A percentile compares a stretch with the other conserved stretches of the same genome.
These are phyloP conservation scores for Hyaena hyaena DNA, from an alignment of 2,113 vertebrate species.

Conservation along the genomic window DNA sequence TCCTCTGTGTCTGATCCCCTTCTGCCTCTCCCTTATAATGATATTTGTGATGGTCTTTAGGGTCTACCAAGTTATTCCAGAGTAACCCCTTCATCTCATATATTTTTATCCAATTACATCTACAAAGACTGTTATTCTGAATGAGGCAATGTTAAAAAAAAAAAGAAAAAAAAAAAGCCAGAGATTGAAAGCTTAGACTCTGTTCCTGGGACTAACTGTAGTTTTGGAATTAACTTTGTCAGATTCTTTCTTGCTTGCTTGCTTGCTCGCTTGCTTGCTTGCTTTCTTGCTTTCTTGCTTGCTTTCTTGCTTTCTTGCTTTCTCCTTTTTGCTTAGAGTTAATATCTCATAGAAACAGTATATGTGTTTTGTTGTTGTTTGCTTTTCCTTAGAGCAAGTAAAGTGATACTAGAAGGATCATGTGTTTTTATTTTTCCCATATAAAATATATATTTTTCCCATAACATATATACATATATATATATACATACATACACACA, in stretches of 20 bases:
- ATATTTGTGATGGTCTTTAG: not conserved
- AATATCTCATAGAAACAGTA: not conserved
- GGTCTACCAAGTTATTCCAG: not conserved
- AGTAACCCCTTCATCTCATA: not conserved
- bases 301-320: no score
- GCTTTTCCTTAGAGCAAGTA: not conserved
- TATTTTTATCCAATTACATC: not conserved
- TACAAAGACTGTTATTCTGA: not conserved
- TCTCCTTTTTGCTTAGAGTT: not conserved
- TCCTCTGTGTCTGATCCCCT: not conserved
- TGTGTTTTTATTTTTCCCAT: not conserved
- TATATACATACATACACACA: not conserved
- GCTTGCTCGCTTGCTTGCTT: no score
- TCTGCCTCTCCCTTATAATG: not conserved
- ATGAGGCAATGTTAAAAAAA: not conserved
- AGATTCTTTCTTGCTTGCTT: not conserved
- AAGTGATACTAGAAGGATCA: not conserved
- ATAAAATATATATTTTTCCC: not conserved
- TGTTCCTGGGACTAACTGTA: not conserved
- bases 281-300: no score
- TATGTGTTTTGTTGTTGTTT: not conserved
- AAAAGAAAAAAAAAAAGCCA: not conserved
- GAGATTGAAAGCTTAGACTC: not conserved
- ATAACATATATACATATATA: not conserved
- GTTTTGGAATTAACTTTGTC: not conserved